These are phyloP conservation scores for Craniophora ligustri DNA, from an alignment of 2,888 invertebrate genomes.

Conservation along the genomic window DNA sequence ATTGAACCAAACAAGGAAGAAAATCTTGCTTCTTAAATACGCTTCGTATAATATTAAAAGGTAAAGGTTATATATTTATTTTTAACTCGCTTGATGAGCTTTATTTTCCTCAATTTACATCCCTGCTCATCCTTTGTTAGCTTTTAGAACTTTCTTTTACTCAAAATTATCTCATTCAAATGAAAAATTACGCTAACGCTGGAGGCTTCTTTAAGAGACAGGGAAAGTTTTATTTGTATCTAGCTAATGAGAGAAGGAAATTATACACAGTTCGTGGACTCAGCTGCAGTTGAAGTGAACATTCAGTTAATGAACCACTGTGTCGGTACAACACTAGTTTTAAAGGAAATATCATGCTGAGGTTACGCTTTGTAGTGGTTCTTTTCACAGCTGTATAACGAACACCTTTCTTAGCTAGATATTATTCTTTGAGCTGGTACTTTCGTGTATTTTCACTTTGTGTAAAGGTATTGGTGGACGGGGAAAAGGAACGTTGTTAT, in stretches of 20 bases:
- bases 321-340: constrained; percentile 13
- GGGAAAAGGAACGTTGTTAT: too few species aligned
- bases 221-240: constrained; percentile 20
- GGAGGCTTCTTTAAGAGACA: constrained; percentile 11
- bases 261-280: constrained; percentile 19
- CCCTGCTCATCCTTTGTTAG: constrained; percentile 2
- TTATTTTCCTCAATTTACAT: background rate
- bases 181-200: constrained; percentile 16
- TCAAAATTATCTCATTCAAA: constrained; percentile 17
- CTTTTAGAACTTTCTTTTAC: constrained; percentile 6
- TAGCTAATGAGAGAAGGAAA: constrained; percentile 23
- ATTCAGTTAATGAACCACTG: constrained; percentile 29
- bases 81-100: background rate
- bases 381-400: background rate
- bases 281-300: constrained; percentile 20
- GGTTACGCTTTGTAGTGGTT: constrained; percentile 1
- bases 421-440: background rate
- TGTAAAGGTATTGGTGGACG: too few species aligned
- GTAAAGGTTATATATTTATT: background rate
- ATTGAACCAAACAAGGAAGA: too few species aligned
- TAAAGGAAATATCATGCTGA: background rate
- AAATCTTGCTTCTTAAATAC: too few species aligned
- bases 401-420: background rate
- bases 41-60: background rate
- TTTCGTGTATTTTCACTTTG: background rate